A percentile compares a stretch with the other conserved stretches of the same genome.
These are phyloP conservation scores for Leptogaster cylindrica DNA, from an alignment of 2,888 invertebrate species.

Conservation along the genomic window DNA sequence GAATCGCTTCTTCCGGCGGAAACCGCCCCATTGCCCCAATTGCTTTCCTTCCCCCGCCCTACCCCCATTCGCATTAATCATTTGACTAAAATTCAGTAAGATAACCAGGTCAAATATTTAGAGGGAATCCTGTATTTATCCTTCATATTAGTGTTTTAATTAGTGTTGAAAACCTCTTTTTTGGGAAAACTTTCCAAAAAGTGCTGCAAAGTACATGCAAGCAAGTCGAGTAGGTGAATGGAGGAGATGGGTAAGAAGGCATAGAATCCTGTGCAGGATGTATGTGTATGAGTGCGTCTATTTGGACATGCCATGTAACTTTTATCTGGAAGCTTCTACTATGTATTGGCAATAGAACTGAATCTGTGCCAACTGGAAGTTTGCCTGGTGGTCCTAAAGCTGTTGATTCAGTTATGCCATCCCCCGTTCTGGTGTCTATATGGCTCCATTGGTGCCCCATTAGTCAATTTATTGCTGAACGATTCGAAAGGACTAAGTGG, in stretches of 20 bases:
- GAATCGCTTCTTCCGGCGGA: no score
- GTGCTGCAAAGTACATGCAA: no score
- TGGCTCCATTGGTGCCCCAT: neutral
- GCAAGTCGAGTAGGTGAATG: no score
- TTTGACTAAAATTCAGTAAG: neutral
- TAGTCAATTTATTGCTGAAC: neutral
- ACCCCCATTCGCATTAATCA: conserved; percentile 1
- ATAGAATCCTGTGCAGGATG: neutral
- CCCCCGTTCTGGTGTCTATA: neutral
- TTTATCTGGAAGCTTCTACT: conserved; percentile 16
- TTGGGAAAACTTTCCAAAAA: no score
- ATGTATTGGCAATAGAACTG: no score
- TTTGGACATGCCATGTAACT: conserved; percentile 10
- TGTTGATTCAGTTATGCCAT: conserved; percentile 27
- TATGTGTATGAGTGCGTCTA: no score
- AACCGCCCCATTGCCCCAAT: no score
- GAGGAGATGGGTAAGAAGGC: no score
- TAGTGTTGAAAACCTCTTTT: neutral
- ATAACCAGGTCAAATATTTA: conserved; percentile 32
- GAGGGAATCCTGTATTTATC: neutral
- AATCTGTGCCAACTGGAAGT: conserved; percentile 23
- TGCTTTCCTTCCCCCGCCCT: no score
- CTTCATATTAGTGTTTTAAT: neutral
- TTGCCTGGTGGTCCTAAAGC: conserved; percentile 14
- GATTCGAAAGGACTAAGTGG: neutral